Conservation (phyloP, 2,797 vertebrate genomes). For the Pseudopleuronectes americanus region DNA sequence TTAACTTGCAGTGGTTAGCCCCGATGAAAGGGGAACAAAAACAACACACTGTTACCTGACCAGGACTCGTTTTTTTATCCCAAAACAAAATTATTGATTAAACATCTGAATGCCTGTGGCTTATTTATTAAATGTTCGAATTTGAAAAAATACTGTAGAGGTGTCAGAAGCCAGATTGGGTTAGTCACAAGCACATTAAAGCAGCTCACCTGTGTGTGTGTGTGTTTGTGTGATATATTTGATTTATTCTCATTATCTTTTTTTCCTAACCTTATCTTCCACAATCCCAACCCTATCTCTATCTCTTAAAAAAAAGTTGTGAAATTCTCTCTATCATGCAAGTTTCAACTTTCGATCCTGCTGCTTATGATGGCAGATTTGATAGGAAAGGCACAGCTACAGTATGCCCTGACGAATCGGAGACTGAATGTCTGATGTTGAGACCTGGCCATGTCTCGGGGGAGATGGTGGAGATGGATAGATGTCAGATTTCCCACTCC, state of each 20-base stretch:
- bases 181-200: not conserved
- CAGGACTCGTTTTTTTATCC: not conserved
- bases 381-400: too few species aligned
- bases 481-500: slow-evolving; percentile 36
- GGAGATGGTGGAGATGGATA: slow-evolving; percentile 7
- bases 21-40: not conserved
- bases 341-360: not conserved
- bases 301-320: not conserved
- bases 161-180: not conserved
- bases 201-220: not conserved
- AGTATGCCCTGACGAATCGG: not conserved
- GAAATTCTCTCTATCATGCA: not conserved
- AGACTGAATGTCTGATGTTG: slow-evolving; percentile 18
- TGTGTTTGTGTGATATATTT: not conserved
- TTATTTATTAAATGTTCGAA: not conserved
- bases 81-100: slow-evolving; percentile 20
- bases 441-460: slow-evolving; percentile 20
- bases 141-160: not conserved
- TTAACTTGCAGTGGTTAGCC: slow-evolving; percentile 1
- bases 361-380: not conserved
- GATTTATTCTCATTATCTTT: slow-evolving; percentile 16
- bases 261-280: not conserved
- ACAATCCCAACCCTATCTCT: too few species aligned
- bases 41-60: not conserved
- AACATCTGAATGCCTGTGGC: not conserved